Conservation (phyloP, 2,888 invertebrate species). For the Heliconius ismenius region DNA sequence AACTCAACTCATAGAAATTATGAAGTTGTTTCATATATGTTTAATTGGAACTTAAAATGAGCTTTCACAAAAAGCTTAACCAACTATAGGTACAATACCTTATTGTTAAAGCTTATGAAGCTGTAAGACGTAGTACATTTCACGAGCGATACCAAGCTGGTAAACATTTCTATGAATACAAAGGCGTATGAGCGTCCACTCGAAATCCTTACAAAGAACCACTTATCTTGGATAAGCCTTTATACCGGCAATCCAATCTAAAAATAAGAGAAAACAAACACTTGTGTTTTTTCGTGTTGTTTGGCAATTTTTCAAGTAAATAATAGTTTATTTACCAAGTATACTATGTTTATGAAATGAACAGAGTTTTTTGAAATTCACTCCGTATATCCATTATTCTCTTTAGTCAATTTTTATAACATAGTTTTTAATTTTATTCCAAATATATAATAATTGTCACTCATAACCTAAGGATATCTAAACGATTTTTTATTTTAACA, state of each 20-base stretch:
- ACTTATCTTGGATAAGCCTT: constrained; percentile 33
- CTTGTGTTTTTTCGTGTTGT: not conserved
- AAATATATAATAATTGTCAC: too few species aligned
- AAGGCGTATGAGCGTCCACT: constrained; percentile 30
- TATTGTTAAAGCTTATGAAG: not conserved
- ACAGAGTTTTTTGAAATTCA: too few species aligned
- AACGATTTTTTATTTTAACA: too few species aligned
- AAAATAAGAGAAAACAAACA: constrained; percentile 15
- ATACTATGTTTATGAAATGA: too few species aligned
- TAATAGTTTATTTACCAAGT: not conserved
- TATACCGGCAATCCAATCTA: constrained; percentile 26
- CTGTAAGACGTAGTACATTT: not conserved
- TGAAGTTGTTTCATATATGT: too few species aligned
- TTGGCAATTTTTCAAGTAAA: not conserved
- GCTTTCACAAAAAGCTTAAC: not conserved
- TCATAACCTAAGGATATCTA: too few species aligned
- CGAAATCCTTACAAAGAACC: constrained; percentile 36
- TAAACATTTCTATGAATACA: constrained; percentile 19
- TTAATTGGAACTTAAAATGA: not conserved
- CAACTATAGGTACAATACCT: not conserved
- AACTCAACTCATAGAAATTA: too few species aligned
- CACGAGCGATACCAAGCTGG: constrained; percentile 11
- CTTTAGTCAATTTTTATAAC: too few species aligned
- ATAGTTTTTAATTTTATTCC: too few species aligned
- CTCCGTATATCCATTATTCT: too few species aligned